These are phyloP conservation scores for Myanophis thanlyinensis DNA, from an alignment of 2,113 vertebrate species.

Conservation along the genomic window DNA sequence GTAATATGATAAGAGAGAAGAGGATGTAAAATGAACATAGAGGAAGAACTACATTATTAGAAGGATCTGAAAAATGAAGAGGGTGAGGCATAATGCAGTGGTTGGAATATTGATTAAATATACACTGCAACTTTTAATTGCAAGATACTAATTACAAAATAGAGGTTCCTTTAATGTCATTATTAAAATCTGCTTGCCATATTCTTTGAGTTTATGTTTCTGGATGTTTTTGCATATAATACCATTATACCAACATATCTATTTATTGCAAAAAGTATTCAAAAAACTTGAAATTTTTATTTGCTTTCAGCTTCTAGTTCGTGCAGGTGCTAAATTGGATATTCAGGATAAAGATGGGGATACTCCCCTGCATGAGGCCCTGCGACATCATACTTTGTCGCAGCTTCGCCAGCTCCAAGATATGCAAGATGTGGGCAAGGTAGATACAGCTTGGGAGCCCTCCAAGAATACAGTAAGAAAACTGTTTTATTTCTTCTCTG, in stretches of 20 bases:
- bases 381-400: constrained; percentile 96
- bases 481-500: constrained; percentile 50
- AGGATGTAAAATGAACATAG: background rate
- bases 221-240: background rate
- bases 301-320: constrained; percentile 85
- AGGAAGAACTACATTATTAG: background rate
- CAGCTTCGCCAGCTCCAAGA: constrained; percentile 97
- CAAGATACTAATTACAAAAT: background rate
- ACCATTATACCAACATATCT: background rate
- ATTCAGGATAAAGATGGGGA: constrained; percentile 99
- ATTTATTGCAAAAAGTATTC: background rate
- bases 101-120: background rate
- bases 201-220: background rate
- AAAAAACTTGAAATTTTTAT: constrained; percentile 9
- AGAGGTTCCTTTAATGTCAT: background rate
- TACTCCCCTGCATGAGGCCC: constrained; percentile 95
- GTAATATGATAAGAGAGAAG: background rate
- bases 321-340: constrained; percentile 96
- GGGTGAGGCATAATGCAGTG: background rate
- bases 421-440: constrained; percentile 99
- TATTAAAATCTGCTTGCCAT: background rate
- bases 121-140: background rate
- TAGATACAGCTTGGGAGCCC: constrained; percentile 95
- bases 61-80: background rate
- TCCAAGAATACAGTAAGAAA: constrained; percentile 96